Conservation (phyloP, 2,888 invertebrate genomes). For the Limnephilus lunatus region DNA sequence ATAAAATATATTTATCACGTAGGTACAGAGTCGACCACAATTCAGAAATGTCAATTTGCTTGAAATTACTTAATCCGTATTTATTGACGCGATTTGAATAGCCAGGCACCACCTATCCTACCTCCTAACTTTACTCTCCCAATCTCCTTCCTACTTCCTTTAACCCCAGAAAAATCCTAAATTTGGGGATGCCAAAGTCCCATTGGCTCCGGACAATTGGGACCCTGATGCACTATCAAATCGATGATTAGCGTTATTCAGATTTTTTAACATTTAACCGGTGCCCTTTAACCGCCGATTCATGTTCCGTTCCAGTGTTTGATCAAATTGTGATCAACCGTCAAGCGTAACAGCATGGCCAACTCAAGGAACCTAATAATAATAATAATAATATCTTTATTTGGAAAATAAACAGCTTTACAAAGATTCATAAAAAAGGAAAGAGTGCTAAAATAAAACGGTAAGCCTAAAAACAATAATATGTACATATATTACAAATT, state of each 20-base stretch:
- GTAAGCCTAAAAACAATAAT: too few relatives aligned
- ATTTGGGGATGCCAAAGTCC: too few relatives aligned
- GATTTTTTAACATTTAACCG: neutral
- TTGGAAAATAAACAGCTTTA: too few relatives aligned
- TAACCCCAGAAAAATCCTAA: too few relatives aligned
- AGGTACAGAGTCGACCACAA: neutral
- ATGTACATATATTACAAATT: neutral
- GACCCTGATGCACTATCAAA: neutral
- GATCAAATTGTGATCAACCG: neutral
- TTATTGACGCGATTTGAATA: too few relatives aligned
- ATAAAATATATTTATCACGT: neutral
- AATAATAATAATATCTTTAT: too few relatives aligned
- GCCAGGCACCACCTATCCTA: too few relatives aligned
- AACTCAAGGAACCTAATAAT: neutral
- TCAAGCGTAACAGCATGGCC: neutral
- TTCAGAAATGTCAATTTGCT: neutral
- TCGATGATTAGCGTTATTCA: neutral
- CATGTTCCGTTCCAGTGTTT: neutral
- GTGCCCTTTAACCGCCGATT: neutral
- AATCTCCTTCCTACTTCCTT: too few relatives aligned
- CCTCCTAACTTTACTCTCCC: too few relatives aligned
- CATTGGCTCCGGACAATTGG: neutral
- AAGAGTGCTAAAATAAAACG: too few relatives aligned
- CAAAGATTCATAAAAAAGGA: too few relatives aligned
- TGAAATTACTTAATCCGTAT: neutral